Evolutionary conservation across 2,113 vertebrate genomes (phyloP).

Genomic region (Haplotaxodon microlepis): DNA sequence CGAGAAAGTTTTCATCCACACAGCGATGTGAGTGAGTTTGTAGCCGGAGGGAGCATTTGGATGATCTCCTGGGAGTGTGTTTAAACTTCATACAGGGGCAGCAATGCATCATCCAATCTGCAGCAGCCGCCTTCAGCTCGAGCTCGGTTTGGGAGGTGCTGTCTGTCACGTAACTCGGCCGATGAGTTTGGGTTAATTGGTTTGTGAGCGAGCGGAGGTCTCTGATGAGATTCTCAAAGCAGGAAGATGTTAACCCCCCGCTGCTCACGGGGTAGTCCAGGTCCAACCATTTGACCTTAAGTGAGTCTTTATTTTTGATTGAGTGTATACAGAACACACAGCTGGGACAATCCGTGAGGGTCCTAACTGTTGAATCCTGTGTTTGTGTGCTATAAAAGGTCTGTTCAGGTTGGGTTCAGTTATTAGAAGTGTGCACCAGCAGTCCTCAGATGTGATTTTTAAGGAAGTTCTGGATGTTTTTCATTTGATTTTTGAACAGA

Average conservation of each 20-base stretch:
- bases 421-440: neutral
- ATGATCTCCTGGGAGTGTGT: neutral
- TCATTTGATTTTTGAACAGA: neutral
- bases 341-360: neutral
- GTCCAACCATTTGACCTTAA: neutral
- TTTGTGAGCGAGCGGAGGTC: neutral
- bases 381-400: neutral
- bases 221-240: neutral
- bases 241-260: neutral
- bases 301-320: neutral
- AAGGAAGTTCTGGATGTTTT: neutral
- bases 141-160: neutral
- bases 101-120: neutral
- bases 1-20: neutral
- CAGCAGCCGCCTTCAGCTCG: neutral
- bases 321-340: neutral
- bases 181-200: conserved; percentile 13
- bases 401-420: neutral
- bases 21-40: neutral
- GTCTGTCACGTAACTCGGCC: neutral
- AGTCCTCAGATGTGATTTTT: neutral
- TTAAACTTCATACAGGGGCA: neutral
- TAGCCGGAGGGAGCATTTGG: neutral
- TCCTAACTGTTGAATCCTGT: neutral
- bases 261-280: neutral